Evolutionary conservation across 2,888 invertebrate species (phyloP).

Genomic region (Eurytoma adleriae): DNA sequence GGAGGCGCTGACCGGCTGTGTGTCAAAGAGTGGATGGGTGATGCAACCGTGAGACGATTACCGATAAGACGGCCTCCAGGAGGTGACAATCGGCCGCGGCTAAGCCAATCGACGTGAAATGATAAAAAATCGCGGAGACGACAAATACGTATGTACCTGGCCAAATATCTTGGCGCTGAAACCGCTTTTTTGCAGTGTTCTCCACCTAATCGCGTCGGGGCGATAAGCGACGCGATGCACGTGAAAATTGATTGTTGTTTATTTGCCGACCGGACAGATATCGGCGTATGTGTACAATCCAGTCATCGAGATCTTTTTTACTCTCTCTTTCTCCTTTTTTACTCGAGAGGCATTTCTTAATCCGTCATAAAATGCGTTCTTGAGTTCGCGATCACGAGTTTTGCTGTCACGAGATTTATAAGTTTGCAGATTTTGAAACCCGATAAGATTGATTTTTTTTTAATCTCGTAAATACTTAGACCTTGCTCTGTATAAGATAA

Average conservation of each 20-base stretch:
- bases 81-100: neutral
- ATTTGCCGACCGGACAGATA: neutral
- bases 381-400: conserved; percentile 3
- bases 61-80: no score
- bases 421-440: conserved; percentile 10
- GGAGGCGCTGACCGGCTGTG: neutral
- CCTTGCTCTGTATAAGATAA: conserved; percentile 11
- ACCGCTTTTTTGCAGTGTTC: neutral
- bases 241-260: conserved; percentile 7
- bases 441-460: conserved; percentile 5
- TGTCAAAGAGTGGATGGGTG: no score
- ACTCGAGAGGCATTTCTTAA: neutral
- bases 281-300: no score
- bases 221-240: conserved; percentile 9
- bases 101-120: no score
- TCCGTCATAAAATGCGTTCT: neutral
- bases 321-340: neutral
- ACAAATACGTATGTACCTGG: neutral
- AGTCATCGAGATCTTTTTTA: neutral
- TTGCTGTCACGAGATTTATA: conserved; percentile 11
- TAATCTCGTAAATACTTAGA: neutral
- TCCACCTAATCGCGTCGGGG: neutral
- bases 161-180: no score
- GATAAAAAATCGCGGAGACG: no score
- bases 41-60: no score